These are phyloP conservation scores for Proteles cristata DNA, from an alignment of 2,113 vertebrate species.

Conservation along the genomic window DNA sequence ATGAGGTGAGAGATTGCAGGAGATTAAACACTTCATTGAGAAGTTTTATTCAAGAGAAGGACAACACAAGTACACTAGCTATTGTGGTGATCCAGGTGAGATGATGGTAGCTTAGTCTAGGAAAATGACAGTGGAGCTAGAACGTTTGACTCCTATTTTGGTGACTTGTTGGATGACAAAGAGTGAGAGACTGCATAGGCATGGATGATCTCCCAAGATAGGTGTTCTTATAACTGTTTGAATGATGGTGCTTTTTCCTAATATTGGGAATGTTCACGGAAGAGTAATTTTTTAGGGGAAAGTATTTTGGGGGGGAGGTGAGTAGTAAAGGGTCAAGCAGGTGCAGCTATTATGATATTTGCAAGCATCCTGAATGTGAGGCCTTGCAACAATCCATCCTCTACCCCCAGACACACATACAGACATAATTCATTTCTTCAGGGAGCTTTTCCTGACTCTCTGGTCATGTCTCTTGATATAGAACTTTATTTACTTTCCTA, in stretches of 20 bases:
- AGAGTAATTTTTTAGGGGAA: background rate
- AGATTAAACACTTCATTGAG: background rate
- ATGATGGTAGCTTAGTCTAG: background rate
- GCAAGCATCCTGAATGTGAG: background rate
- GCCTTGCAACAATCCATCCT: background rate
- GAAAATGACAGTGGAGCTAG: background rate
- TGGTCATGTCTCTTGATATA: background rate
- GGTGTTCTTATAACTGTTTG: background rate
- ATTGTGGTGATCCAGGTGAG: background rate
- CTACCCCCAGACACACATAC: background rate
- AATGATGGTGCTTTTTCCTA: background rate
- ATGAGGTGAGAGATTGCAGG: background rate
- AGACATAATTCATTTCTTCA: background rate
- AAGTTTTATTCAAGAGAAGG: conserved; percentile 16
- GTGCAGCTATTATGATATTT: background rate
- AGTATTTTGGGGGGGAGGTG: background rate
- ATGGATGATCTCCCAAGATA: background rate
- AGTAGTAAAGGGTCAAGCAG: background rate
- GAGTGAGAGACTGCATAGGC: background rate
- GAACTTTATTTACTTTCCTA: background rate
- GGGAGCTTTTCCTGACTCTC: background rate
- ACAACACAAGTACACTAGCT: background rate
- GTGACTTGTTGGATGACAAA: background rate
- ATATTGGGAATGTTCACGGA: background rate
- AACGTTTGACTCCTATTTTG: background rate